These are phyloP conservation scores for Sinonovacula constricta DNA, from an alignment of 1,140 invertebrate genomes.

Conservation along the genomic window DNA sequence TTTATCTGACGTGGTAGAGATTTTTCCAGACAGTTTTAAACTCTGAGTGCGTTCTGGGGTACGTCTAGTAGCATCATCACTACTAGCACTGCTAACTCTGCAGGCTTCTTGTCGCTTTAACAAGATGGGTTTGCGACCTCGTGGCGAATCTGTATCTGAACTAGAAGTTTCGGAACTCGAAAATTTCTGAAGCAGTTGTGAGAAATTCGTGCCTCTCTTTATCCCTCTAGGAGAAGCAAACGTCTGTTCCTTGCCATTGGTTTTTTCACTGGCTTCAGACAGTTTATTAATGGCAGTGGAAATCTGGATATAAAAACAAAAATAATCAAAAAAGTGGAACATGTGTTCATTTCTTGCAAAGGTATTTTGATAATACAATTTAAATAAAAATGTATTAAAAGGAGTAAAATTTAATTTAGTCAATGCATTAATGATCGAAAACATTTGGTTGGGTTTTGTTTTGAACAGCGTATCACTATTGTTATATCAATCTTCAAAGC, in stretches of 20 bases:
- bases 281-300: slow-evolving; percentile 57
- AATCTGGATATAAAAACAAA: slow-evolving; percentile 40
- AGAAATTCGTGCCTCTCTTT: slow-evolving; percentile 58
- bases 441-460: background rate
- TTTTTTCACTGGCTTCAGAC: slow-evolving; percentile 51
- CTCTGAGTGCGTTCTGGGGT: slow-evolving; percentile 61
- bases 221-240: slow-evolving; percentile 49
- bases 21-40: slow-evolving; percentile 35
- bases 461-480: background rate
- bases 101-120: slow-evolving; percentile 59
- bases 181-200: slow-evolving; percentile 59
- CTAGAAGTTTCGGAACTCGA: slow-evolving; percentile 59
- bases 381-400: background rate
- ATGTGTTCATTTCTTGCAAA: no score
- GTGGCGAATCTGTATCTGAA: slow-evolving; percentile 50
- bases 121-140: slow-evolving; percentile 46
- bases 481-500: background rate
- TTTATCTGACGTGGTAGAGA: slow-evolving; percentile 17
- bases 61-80: slow-evolving; percentile 56
- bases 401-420: no score
- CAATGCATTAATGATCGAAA: no score
- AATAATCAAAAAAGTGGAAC: background rate
- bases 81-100: slow-evolving; percentile 52
- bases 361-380: background rate
- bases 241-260: slow-evolving; percentile 30